These are phyloP conservation scores for Trachelus iudaicus DNA, from an alignment of 2,888 invertebrate genomes.

Conservation along the genomic window DNA sequence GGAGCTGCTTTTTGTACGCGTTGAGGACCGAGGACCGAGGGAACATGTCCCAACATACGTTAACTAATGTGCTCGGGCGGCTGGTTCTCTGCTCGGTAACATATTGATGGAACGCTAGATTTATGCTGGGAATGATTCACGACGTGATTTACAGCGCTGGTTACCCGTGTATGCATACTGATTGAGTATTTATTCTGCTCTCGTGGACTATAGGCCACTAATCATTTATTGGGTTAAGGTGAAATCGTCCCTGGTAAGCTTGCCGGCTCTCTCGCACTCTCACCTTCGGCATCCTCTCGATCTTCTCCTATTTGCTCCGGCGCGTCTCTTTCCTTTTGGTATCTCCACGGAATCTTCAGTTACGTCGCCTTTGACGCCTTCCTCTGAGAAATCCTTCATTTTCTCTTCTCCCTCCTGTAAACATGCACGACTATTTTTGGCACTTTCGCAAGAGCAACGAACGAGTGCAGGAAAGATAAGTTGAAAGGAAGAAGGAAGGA, in stretches of 20 bases:
- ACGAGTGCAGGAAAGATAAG: background rate
- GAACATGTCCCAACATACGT: constrained; percentile 22
- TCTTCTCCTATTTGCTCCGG: background rate
- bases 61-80: constrained; percentile 40
- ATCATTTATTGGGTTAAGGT: constrained; percentile 52
- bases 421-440: background rate
- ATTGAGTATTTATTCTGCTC: constrained; percentile 48
- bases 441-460: background rate
- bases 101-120: constrained; percentile 46
- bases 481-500: background rate
- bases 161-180: constrained; percentile 43
- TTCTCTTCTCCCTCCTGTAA: background rate
- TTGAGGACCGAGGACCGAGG: constrained; percentile 19
- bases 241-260: constrained; percentile 27
- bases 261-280: background rate
- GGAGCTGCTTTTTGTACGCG: constrained; percentile 33
- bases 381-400: background rate
- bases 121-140: constrained; percentile 52
- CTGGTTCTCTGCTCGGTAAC: constrained; percentile 17
- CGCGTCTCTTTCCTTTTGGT: background rate
- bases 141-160: constrained; percentile 49
- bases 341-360: background rate
- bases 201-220: constrained; percentile 29
- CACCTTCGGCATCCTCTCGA: background rate
- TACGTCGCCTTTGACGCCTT: background rate